phyloP scores from a whole-genome alignment of 2,113 vertebrate genomes.

The Ailurus styani region DNA sequence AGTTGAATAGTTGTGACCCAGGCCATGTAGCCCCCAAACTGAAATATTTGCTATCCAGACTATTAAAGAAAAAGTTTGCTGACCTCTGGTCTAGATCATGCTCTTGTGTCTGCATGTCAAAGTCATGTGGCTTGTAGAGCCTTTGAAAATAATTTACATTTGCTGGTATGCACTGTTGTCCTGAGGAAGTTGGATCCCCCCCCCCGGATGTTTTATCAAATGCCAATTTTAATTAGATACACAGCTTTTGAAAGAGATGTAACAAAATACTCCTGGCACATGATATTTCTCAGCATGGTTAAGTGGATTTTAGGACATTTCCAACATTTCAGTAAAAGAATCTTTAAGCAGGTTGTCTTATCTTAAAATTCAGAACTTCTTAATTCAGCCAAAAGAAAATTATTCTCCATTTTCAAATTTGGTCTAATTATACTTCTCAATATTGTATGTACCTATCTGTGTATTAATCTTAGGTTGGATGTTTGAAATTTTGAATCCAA shows the following conservation, averaged over 20 bases:
- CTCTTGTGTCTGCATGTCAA: not conserved
- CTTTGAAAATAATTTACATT: not conserved
- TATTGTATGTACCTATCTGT: not conserved
- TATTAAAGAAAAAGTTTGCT: not conserved
- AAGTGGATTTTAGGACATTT: not conserved
- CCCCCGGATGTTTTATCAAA: not conserved
- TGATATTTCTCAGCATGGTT: not conserved
- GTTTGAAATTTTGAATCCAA: slow-evolving; percentile 1
- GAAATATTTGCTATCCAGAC: not conserved
- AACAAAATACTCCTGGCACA: not conserved
- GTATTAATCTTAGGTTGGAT: not conserved
- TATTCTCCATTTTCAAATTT: not conserved
- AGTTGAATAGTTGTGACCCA: not conserved
- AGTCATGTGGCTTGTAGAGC: not conserved
- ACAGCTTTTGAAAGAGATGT: slow-evolving; percentile 16
- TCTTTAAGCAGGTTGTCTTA: not conserved
- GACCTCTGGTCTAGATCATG: not conserved
- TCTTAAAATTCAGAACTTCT: slow-evolving; percentile 48
- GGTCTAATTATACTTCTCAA: not conserved
- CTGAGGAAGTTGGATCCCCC: not conserved
- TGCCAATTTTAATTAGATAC: not conserved
- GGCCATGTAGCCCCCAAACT: not conserved
- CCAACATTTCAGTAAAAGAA: slow-evolving; percentile 2
- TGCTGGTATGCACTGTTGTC: not conserved
- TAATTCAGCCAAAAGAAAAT: not conserved